These are phyloP conservation scores for Cordilura impudica DNA, from an alignment of 2,888 invertebrate species.

Conservation along the genomic window DNA sequence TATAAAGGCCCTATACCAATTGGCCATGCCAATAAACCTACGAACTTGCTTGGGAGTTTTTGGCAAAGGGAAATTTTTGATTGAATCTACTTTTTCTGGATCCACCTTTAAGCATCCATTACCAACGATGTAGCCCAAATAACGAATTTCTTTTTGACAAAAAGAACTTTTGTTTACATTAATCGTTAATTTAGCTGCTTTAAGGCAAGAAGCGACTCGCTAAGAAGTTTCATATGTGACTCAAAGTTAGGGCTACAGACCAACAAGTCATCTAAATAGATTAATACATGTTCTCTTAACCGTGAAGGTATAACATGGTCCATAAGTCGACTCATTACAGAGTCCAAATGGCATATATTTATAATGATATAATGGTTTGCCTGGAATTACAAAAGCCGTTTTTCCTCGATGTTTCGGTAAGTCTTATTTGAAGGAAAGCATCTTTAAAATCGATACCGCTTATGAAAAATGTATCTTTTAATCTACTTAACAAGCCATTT, in stretches of 20 bases:
- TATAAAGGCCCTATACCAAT: conserved; percentile 29
- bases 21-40: conserved; percentile 9
- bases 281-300: not conserved
- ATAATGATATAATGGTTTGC: too few relatives aligned
- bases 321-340: conserved; percentile 27
- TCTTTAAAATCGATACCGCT: too few relatives aligned
- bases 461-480: too few relatives aligned
- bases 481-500: too few relatives aligned
- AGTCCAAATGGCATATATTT: not conserved
- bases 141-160: too few relatives aligned
- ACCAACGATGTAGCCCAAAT: conserved; percentile 23
- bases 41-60: conserved; percentile 13
- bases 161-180: conserved; percentile 1
- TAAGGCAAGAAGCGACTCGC: not conserved
- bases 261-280: conserved; percentile 20
- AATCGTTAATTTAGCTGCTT: not conserved
- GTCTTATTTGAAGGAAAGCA: too few relatives aligned
- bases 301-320: not conserved
- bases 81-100: not conserved
- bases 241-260: not conserved
- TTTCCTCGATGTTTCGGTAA: too few relatives aligned
- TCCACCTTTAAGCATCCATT: conserved; percentile 9
- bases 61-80: conserved; percentile 1
- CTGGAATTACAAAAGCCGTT: not conserved
- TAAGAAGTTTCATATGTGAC: not conserved